These are phyloP conservation scores for Cerastis leucographa DNA, from an alignment of 2,888 invertebrate species.

Conservation along the genomic window DNA sequence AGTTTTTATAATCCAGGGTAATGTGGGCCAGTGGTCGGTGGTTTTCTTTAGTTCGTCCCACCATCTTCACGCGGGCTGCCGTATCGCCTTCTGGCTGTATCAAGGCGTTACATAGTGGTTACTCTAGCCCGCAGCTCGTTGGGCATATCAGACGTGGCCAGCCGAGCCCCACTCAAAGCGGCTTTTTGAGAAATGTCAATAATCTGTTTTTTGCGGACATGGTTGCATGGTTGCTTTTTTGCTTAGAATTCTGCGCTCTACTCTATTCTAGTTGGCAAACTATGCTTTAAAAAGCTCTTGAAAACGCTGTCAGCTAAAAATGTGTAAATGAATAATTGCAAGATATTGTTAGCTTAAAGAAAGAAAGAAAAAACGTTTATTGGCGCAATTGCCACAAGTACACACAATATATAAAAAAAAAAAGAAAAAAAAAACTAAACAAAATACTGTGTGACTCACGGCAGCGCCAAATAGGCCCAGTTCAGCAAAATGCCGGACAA, in stretches of 20 bases:
- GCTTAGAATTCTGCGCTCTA: not conserved
- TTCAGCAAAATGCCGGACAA: no score
- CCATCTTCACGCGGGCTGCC: not conserved
- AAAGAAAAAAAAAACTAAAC: no score
- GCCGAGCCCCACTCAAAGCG: not conserved
- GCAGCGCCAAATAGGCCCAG: no score
- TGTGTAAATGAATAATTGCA: not conserved
- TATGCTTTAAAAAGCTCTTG: not conserved
- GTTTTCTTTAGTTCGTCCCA: not conserved
- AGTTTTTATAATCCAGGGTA: not conserved
- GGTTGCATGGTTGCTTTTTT: no score
- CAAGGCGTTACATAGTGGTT: not conserved
- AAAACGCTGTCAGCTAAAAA: not conserved
- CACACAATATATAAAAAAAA: no score
- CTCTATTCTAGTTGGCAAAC: not conserved
- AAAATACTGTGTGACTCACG: no score
- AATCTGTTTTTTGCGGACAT: not conserved
- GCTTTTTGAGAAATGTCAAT: not conserved
- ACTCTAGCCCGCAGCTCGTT: not conserved
- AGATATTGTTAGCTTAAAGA: not conserved
- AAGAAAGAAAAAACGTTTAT: no score
- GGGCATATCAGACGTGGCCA: not conserved
- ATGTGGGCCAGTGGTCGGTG: no score
- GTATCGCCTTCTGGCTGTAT: not conserved
- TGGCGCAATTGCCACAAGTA: no score